A percentile compares a stretch with the other conserved stretches of the same genome.
These are phyloP conservation scores for Crocidura indochinensis DNA, from an alignment of 2,797 vertebrate species.

Conservation along the genomic window DNA sequence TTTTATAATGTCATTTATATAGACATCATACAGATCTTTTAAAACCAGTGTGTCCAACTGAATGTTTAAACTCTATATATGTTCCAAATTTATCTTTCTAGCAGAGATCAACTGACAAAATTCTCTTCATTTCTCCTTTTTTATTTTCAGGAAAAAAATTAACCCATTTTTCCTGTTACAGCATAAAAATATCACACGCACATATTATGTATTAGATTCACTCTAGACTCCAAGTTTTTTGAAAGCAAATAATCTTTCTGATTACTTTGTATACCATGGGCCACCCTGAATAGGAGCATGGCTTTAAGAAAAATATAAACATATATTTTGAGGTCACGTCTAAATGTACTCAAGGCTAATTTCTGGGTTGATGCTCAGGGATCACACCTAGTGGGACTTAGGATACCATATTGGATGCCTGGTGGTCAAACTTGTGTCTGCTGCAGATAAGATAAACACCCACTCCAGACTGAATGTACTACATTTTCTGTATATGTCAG, in stretches of 20 bases:
- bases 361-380: no score
- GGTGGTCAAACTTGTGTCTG: no score
- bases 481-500: no score
- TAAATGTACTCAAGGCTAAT: no score
- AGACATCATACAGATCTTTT: not conserved
- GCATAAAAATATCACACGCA: not conserved
- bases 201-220: not conserved
- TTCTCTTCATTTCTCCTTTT: not conserved
- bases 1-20: constrained; percentile 30
- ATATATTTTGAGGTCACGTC: not conserved
- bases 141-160: constrained; percentile 12
- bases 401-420: no score
- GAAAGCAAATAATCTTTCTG: not conserved
- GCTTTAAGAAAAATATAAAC: not conserved
- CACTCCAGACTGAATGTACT: no score
- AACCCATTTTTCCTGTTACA: not conserved
- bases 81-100: not conserved
- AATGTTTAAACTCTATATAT: not conserved
- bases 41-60: not conserved
- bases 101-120: not conserved
- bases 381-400: no score
- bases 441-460: no score
- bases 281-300: not conserved
- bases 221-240: not conserved
- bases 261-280: not conserved